Evolutionary conservation across 2,888 invertebrate species (phyloP), one percentile per base, ranked within the genome.

Genomic region (Heteromyza rotundicornis): DNA sequence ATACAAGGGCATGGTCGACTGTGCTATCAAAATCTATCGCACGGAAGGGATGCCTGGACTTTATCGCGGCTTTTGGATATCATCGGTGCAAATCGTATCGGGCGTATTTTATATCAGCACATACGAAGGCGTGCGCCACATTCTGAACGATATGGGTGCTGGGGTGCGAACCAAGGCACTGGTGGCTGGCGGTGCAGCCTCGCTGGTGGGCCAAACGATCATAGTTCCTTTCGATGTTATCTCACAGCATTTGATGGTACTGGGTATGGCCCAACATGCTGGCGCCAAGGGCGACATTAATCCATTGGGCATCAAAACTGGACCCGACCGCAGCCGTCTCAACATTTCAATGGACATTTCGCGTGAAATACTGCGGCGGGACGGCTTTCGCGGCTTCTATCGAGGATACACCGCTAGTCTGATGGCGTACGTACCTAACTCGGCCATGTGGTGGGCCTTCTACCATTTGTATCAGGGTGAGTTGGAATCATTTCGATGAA

Each of bases 401-500:
- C 86, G 96, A 62, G 98, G 98, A 0, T 98, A 97, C 80, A 86
- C 91, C 23, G 95, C 97, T 0, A 97, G 97, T 24, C 84, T 98
- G 12, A 91, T 92, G 70, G 92, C 96, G 0, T 98, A 96, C 81
- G 96, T 96, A 51, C 97, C 98, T 14, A 97, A 96, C 83, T 96
- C 95, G 17, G 97, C 96, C n/a, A 87, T 97, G 51, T 98, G 98
- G 97, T 98, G 98, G 98, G 92, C 90, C 19, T 90, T 96, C 73
- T 98, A 98, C 82, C 95, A 95, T 68, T 86, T 92, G 49, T 97
- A 96, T 83, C 95, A 96, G 89, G 95, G 96, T 96, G 82, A 68
- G 67, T 52, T 57, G 1, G 14, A 40, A n/a, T n/a, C n/a, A n/a
- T n/a, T n/a, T n/a, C 1, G 1, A 3, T 53, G 36, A n/a, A 49